These are phyloP conservation scores for Drosophila kepulauana DNA, from an alignment of 1,140 invertebrate species.

Conservation along the genomic window DNA sequence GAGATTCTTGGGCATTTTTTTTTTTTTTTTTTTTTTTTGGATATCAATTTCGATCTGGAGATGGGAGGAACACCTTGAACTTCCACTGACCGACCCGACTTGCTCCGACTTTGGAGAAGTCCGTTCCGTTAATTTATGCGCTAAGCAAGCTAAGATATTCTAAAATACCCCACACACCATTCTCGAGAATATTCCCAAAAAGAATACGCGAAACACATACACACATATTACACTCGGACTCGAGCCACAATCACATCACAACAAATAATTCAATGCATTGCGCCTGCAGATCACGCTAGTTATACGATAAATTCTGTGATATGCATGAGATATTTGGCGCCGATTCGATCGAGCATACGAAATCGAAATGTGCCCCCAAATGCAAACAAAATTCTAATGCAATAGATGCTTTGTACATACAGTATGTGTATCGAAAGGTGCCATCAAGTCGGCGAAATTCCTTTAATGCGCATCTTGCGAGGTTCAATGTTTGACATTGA, in stretches of 20 bases:
- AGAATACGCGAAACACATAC: background rate
- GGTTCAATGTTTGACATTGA: conserved; percentile 77
- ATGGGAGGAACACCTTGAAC: conserved; percentile 55
- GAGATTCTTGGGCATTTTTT: no score
- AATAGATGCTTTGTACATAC: conserved; percentile 22
- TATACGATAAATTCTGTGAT: conserved; percentile 62
- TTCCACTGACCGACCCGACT: conserved; percentile 30
- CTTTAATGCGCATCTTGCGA: conserved; percentile 60
- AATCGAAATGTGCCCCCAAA: conserved; percentile 38
- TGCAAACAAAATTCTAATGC: conserved; percentile 69
- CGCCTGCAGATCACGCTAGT: conserved; percentile 44
- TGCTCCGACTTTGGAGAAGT: conserved; percentile 3
- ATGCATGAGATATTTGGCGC: conserved; percentile 78
- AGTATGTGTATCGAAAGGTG: conserved; percentile 59
- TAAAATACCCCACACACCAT: conserved; percentile 34
- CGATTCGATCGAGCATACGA: conserved; percentile 53
- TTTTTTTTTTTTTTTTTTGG: background rate
- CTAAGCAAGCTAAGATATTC: conserved; percentile 59
- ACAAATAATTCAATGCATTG: conserved; percentile 63
- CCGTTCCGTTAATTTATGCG: conserved; percentile 55
- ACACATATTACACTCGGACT: background rate
- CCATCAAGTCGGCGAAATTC: conserved; percentile 75
- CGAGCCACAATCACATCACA: conserved; percentile 8
- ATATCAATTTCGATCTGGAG: background rate
- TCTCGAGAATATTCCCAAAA: conserved; percentile 16